A percentile compares a stretch with the other conserved stretches of the same genome.
Conservation (phyloP, 2,888 invertebrate genomes). For the Sycophila texana region DNA sequence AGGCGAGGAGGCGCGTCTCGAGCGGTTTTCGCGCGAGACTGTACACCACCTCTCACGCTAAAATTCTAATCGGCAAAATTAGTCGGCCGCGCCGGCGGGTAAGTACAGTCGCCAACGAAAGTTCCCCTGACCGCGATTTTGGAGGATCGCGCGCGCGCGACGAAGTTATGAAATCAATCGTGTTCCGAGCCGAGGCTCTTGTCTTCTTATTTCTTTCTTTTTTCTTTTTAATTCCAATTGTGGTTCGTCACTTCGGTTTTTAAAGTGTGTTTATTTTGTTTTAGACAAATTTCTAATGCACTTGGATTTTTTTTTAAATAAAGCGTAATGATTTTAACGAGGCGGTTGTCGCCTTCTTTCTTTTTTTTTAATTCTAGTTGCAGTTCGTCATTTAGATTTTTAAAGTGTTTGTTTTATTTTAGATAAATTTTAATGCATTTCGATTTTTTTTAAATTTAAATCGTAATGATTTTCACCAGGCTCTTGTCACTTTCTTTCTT, state of each 20-base stretch:
- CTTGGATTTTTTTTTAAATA: too few relatives aligned
- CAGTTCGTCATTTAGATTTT: too few relatives aligned
- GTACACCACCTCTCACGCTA: conserved; percentile 63
- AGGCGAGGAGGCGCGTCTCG: conserved; percentile 13
- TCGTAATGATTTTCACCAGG: too few relatives aligned
- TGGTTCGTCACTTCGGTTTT: too few relatives aligned
- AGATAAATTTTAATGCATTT: too few relatives aligned
- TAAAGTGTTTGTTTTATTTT: too few relatives aligned
- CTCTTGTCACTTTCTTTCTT: too few relatives aligned
- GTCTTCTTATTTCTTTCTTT: conserved; percentile 39
- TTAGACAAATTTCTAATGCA: too few relatives aligned
- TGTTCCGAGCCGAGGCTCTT: conserved; percentile 22
- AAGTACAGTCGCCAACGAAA: conserved; percentile 67
- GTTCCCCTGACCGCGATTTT: conserved; percentile 70
- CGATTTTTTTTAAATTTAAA: too few relatives aligned
- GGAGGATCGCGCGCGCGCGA: conserved; percentile 50
- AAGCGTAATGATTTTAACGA: too few relatives aligned
- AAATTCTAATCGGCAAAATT: conserved; percentile 74
- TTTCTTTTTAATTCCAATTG: not conserved
- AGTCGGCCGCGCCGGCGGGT: conserved; percentile 60
- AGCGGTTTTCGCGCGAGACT: conserved; percentile 55
- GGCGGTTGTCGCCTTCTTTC: too few relatives aligned
- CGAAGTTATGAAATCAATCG: conserved; percentile 72
- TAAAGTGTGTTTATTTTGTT: too few relatives aligned
- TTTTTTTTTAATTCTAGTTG: not conserved